A percentile compares a stretch with the other conserved stretches of the same genome.
These are phyloP conservation scores for Lathamus discolor DNA, from an alignment of 2,113 vertebrate genomes.

Conservation along the genomic window DNA sequence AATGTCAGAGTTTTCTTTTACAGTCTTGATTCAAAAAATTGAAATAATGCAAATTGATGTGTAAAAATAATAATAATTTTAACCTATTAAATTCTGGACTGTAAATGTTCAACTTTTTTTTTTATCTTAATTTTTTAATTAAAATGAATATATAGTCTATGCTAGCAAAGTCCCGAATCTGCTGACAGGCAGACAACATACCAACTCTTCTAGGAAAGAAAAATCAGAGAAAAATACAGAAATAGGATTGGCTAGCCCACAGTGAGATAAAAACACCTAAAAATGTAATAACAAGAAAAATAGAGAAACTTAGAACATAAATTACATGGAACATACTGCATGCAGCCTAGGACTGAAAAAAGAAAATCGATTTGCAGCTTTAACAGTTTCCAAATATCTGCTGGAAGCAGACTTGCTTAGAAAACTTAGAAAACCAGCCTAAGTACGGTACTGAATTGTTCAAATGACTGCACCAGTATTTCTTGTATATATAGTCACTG, in stretches of 20 bases:
- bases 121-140: constrained; percentile 19
- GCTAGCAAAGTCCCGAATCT: constrained; percentile 45
- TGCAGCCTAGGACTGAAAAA: not conserved
- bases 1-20: not conserved
- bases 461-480: not conserved
- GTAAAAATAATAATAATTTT: not conserved
- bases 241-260: not conserved
- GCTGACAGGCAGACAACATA: not conserved
- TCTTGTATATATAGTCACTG: not conserved
- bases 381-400: not conserved
- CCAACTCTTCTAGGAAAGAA: not conserved
- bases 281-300: not conserved
- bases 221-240: not conserved
- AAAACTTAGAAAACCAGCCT: not conserved
- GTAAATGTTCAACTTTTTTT: not conserved
- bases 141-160: not conserved
- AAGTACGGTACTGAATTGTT: not conserved
- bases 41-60: not conserved
- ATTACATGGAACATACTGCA: not conserved
- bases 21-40: constrained; percentile 32
- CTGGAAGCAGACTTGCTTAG: not conserved
- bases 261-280: not conserved
- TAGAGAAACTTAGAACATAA: not conserved
- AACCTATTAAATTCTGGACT: not conserved
- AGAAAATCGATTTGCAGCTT: not conserved